Base-by-base conservation (phyloP, 2,888 invertebrate species). In the Agrotis clavis region DNA sequence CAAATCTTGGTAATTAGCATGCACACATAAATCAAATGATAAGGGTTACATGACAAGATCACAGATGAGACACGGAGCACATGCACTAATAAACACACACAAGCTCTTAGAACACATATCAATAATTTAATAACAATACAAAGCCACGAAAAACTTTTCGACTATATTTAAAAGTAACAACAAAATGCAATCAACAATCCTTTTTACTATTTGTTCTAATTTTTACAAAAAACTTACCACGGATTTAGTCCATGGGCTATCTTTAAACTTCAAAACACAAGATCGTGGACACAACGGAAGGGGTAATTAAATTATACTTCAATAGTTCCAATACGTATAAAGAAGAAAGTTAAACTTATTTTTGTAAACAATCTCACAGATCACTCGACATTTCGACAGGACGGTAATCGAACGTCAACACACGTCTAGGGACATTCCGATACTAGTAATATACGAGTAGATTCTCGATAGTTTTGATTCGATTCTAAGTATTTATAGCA, bases 281-380 rank as follows among this genome's bases (percentile, higher is more conserved):
- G 18, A n/a, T 30, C 13, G 11, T 48, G 16, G 16, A 35, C 35
- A 25, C 51, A 48, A 13, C n/a, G 56, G 64, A 48, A 56, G 0
- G 18, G 4, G 16, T 53, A 53, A 19, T 67, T 51, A 56, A 71
- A 56, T 56, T 35, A 45, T 60, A 79, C 60, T 67, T 51, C 41
- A 51, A 60, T 53, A 64, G 16, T 59, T 47, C 16, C 11, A 54
- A 11, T 30, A 57, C 48, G 51, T 60, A 5, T 25, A 61, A 51
- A 47, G 4, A 57, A 19, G 64, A 48, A 60, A 50, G 63, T 14
- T 66, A 45, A 66, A 77, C 67, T 79, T 80, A 77, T 74, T 81
- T 67, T 75, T 67, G 82, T 79, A 79, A 79, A 79, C 78, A 79
- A 71, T 77, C 67, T 47, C n/a, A 19, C 59, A 25, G 48, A 41